phyloP scores from a whole-genome alignment of 2,113 vertebrate genomes.

The Ascaphus truei region DNA sequence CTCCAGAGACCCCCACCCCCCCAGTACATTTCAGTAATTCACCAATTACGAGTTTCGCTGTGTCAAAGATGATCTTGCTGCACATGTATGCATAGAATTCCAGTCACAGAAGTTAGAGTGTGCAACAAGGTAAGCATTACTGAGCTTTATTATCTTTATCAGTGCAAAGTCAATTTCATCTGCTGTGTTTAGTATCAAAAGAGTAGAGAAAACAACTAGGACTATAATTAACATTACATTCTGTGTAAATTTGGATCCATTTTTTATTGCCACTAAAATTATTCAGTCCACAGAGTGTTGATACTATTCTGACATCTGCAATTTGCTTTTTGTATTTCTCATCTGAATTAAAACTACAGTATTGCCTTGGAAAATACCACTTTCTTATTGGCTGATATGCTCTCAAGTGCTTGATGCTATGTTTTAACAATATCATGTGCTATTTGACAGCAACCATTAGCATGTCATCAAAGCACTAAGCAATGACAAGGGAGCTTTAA shows the following conservation, averaged over 20 bases:
- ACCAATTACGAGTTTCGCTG: no score
- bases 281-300: background rate
- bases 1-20: no score
- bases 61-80: no score
- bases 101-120: background rate
- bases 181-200: background rate
- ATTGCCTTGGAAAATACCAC: background rate
- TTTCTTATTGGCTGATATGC: background rate
- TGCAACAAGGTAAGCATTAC: background rate
- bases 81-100: no score
- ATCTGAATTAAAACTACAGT: background rate
- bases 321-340: background rate
- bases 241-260: constrained; percentile 3
- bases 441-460: constrained; percentile 22
- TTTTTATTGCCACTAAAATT: background rate
- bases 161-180: constrained; percentile 12
- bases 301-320: background rate
- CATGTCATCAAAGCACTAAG: constrained; percentile 11
- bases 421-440: constrained; percentile 5
- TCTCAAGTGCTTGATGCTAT: background rate
- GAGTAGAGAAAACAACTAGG: background rate
- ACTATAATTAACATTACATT: constrained; percentile 10
- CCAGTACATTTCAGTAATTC: no score
- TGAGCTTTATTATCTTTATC: background rate
- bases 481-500: constrained; percentile 24